Evolutionary conservation across 92 coral and sea anemone species (phyloP).

Genomic region (Phymanthus crucifer): DNA sequence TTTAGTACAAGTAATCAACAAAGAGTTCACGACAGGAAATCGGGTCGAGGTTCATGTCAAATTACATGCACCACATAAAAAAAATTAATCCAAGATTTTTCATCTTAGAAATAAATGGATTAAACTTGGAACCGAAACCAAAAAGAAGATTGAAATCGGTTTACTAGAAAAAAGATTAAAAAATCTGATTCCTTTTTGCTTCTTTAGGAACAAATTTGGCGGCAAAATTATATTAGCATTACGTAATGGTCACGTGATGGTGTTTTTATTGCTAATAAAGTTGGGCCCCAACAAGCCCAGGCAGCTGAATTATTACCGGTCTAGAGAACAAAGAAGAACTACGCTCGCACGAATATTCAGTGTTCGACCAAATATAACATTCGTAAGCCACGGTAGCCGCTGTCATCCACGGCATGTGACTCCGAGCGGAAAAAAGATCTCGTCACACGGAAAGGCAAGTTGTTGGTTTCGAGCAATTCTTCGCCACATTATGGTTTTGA

Average conservation of each 20-base stretch:
- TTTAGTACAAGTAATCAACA: neutral
- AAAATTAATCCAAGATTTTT: constrained; percentile 2
- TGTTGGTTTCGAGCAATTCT: neutral
- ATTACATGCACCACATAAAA: neutral
- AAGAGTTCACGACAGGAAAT: constrained; percentile 9
- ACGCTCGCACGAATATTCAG: constrained; percentile 19
- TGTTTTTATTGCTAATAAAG: constrained; percentile 12
- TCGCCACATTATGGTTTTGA: constrained; percentile 25
- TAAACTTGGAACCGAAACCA: constrained; percentile 10
- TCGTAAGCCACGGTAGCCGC: neutral
- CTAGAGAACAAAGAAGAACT: constrained; percentile 16
- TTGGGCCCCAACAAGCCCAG: constrained; percentile 47
- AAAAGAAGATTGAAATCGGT: neutral
- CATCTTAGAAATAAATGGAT: constrained; percentile 8
- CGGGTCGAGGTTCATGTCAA: constrained; percentile 6
- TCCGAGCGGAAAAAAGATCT: neutral
- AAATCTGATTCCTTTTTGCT: neutral
- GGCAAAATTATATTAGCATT: constrained; percentile 29
- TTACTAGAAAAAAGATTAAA: neutral
- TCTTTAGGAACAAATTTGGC: constrained; percentile 11
- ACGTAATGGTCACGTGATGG: constrained; percentile 41
- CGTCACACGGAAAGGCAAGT: constrained; percentile 2
- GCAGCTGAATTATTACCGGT: constrained; percentile 18
- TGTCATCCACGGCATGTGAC: constrained; percentile 13
- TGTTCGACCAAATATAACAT: constrained; percentile 5